These are phyloP conservation scores for Perccottus glenii DNA, from an alignment of 2,113 vertebrate species.

Conservation along the genomic window DNA sequence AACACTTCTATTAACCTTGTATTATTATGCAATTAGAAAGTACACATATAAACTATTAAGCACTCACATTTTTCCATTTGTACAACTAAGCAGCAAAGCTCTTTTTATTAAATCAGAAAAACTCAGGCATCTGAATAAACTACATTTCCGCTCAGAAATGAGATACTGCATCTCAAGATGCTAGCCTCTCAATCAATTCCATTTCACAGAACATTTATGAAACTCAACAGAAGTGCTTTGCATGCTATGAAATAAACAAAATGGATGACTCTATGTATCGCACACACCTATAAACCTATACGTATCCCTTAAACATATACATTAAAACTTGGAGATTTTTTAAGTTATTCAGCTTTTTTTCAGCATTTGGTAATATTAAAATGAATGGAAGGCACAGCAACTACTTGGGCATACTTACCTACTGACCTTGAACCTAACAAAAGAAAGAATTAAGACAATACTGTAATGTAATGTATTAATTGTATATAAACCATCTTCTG, in stretches of 20 bases:
- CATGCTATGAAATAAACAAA: not conserved
- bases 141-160: conserved; percentile 3
- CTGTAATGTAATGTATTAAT: no score
- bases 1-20: not conserved
- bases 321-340: not conserved
- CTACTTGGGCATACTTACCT: no score
- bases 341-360: not conserved
- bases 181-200: conserved; percentile 1
- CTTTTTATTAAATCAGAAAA: not conserved
- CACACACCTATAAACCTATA: not conserved
- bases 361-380: not conserved
- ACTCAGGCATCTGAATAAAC: no score
- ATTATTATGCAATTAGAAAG: not conserved
- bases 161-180: not conserved
- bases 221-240: not conserved
- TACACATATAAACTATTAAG: no score
- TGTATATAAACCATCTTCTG: not conserved
- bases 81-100: conserved; percentile 5
- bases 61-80: not conserved
- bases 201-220: not conserved
- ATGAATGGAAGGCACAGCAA: not conserved
- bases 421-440: no score
- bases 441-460: no score
- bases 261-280: not conserved
- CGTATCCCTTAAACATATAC: no score